Evolutionary conservation across 1,140 invertebrate species (phyloP).

Genomic region (Drosophila athabasca): DNA sequence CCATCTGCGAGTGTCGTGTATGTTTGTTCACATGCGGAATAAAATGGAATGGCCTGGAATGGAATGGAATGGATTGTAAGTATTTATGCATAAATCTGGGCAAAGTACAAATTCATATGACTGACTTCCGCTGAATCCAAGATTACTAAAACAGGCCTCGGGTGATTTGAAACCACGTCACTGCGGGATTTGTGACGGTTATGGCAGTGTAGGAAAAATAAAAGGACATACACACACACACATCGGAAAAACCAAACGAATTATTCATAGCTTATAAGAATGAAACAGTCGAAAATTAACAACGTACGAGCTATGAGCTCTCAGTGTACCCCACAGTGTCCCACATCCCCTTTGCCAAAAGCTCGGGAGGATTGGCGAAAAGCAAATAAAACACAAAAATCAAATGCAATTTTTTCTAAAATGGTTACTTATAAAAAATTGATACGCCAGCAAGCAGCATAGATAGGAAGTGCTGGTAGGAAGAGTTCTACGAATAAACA

Average conservation of each 20-base stretch:
- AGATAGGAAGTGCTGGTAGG: conserved; percentile 6
- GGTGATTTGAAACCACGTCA: conserved; percentile 25
- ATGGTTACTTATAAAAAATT: conserved; percentile 80
- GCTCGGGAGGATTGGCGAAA: no score
- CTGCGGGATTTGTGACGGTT: conserved; percentile 16
- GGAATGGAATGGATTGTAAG: conserved; percentile 9
- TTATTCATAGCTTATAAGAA: conserved; percentile 42
- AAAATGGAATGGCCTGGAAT: conserved; percentile 3
- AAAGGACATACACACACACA: conserved; percentile 25
- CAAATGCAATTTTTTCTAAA: conserved; percentile 78
- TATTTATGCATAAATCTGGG: conserved; percentile 37
- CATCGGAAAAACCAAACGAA: conserved; percentile 11
- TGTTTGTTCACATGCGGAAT: no score
- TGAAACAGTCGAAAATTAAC: conserved; percentile 36
- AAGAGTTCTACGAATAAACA: background rate
- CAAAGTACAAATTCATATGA: conserved; percentile 41
- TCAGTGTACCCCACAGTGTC: no score
- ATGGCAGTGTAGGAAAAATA: no score
- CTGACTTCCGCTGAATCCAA: conserved; percentile 57
- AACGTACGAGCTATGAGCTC: background rate
- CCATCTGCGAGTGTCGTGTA: no score
- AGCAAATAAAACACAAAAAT: conserved; percentile 51
- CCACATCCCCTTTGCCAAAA: no score
- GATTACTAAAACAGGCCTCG: conserved; percentile 46
- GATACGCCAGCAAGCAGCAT: conserved; percentile 42